A percentile compares a stretch with the other conserved stretches of the same genome.
These are phyloP conservation scores for Cheilosia grossa DNA, from an alignment of 2,888 invertebrate species.

Conservation along the genomic window DNA sequence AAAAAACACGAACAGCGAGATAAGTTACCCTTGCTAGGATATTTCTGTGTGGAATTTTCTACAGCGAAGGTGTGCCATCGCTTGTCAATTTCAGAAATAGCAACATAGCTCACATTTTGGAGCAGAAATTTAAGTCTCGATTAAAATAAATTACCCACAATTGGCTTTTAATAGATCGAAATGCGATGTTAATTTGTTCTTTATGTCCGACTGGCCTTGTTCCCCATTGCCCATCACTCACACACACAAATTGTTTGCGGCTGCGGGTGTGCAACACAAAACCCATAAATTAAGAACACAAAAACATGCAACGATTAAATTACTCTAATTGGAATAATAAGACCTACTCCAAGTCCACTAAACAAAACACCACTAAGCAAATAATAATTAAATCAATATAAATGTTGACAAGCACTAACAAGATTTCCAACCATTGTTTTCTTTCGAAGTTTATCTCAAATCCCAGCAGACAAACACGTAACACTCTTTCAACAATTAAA, in stretches of 20 bases:
- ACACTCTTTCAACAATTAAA: conserved; percentile 9
- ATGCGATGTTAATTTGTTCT: conserved; percentile 23
- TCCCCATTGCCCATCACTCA: neutral
- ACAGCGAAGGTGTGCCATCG: neutral
- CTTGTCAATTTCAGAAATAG: neutral
- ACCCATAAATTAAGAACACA: neutral
- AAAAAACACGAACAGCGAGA: neutral
- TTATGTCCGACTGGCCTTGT: conserved; percentile 14
- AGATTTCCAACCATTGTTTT: neutral
- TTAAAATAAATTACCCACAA: conserved; percentile 34
- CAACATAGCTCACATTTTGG: neutral
- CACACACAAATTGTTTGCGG: neutral
- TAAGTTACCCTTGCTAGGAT: neutral
- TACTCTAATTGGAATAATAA: conserved; percentile 23
- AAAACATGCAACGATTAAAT: conserved; percentile 18
- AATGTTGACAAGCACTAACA: neutral
- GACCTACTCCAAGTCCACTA: neutral
- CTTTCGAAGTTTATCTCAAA: neutral
- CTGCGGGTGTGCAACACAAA: neutral
- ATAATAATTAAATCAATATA: conserved; percentile 7
- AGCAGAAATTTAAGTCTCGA: neutral
- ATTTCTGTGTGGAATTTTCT: neutral
- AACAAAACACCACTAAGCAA: neutral
- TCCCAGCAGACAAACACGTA: conserved; percentile 2
- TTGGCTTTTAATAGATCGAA: conserved; percentile 26